Base-by-base conservation (phyloP, 2,113 vertebrate genomes). In the Mohoua ochrocephala region DNA sequence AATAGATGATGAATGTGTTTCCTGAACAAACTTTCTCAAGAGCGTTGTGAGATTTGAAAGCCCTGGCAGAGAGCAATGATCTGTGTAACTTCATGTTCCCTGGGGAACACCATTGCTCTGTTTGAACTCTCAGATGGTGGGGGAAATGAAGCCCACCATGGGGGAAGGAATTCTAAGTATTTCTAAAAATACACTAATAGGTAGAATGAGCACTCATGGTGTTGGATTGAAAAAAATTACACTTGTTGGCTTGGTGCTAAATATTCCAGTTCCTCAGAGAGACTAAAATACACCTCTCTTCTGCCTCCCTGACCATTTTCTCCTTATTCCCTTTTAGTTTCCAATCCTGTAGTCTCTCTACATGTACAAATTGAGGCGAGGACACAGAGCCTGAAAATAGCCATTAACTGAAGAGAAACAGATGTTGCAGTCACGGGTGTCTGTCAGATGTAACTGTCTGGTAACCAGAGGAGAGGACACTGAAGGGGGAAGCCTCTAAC, bases 1-100 rank as follows among this genome's bases (percentile, higher is more conserved):
- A 93, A 90, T 44, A 93, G 75, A 94, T 42, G 65, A 95, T 6
- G 15, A 96, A 91, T 33, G 3, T 73, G 59, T 70, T 88, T 73
- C 84, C 88, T 7, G 59, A 93, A 76, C 61, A 91, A 95, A 91
- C 84, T 73, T 96, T 67, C 84, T 90, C 78, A 85, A 86, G 71
- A 95, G 91, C 50, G 17, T 54, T n/a, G 68, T 39, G 59, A 93
- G 75, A 91, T 83, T 45, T 94, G 75, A 93, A 87, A 88, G 42
- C 63, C 68, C 54, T 93, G 50, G n/a, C 33, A 81, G 93, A 97
- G 71, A 95, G 79, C 75, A 97, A 95, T 67, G 65, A 75, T 95
- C 86, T 87, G 45, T 60, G 64, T 88, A 73, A 95, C 78, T 91
- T 68, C 52, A 78, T 73, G 82, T 41, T 76, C 95, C 30, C 8